phyloP scores from a whole-genome alignment of 2,113 vertebrate species.

The Podarcis muralis region DNA sequence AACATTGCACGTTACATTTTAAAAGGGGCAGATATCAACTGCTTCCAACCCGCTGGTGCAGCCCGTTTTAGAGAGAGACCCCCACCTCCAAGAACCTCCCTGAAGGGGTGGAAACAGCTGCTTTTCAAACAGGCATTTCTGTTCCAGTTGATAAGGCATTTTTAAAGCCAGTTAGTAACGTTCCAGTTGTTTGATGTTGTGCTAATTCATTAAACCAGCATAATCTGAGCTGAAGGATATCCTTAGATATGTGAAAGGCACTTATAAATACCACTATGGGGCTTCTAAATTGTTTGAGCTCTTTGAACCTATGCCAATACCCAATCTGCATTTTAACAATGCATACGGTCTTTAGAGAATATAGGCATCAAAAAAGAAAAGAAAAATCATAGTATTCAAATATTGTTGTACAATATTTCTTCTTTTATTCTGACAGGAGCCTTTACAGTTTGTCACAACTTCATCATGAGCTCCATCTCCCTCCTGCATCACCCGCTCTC shows the following conservation, averaged over 20 bases:
- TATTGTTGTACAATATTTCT: background rate
- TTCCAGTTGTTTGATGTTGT: slow-evolving; percentile 9
- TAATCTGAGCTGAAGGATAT: slow-evolving; percentile 26
- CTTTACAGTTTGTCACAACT: background rate
- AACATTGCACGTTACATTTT: background rate
- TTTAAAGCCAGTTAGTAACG: background rate
- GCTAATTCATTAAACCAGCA: slow-evolving; percentile 5
- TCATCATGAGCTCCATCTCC: background rate
- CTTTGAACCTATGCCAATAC: slow-evolving; percentile 13
- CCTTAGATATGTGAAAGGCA: slow-evolving; percentile 16
- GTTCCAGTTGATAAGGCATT: slow-evolving; percentile 11
- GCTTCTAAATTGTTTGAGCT: slow-evolving; percentile 21
- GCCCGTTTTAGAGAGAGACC: slow-evolving; percentile 1
- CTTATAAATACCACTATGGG: background rate
- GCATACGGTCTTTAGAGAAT: background rate
- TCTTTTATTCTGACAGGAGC: background rate
- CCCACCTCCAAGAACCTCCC: background rate
- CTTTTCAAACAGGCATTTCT: background rate
- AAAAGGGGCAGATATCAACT: background rate
- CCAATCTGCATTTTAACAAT: slow-evolving; percentile 7
- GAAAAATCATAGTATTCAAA: background rate
- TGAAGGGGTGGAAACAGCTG: background rate
- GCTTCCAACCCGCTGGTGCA: background rate
- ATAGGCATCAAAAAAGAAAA: background rate
- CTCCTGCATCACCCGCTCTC: background rate